Evolutionary conservation across 2,113 vertebrate genomes (phyloP), one percentile per base, ranked within the genome.

Genomic region (Anser cygnoides): DNA sequence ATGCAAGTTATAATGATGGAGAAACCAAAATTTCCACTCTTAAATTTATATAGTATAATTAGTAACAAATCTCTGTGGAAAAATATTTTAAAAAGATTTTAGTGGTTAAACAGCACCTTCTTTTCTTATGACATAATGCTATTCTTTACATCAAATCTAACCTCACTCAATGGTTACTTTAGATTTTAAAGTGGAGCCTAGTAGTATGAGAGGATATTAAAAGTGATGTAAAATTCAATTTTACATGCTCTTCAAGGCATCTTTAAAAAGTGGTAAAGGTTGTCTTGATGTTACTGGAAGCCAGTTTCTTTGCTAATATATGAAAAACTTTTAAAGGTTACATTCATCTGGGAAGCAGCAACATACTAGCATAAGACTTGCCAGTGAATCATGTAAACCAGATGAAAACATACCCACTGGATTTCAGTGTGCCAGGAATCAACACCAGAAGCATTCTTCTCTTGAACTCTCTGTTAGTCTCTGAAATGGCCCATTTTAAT

Each of bases 11-110:
- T 8, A 46, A 81, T 54, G 84, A 44, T 4, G 37, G 44, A 82
- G 68, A 92, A 93, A 66, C n/a, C n/a, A 82, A 82, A 52, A 52
- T 79, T 87, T 94, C 88, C 73, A 92, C 39, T 81, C 86, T 57
- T 81, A 70, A 71, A 86, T 44, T 75, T 89, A 78, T 81, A 41
- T 29, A 65, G 81, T 33, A 82, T 50, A 92, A 93, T 84, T 91
- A 92, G 66, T 67, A 80, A 86, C 6, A 91, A 93, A 82, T 73
- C 62, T 89, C 70, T 62, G 84, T 55, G 84, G 66, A 94, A 82
- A 92, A 92, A 67, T 62, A 91, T 72, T 95, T 90, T 35, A 1
- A 58, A 92, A 95, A 41, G 7, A 78, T 89, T 90, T 85, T 49
- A 73, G 66, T 86, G 83, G 83, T 78, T 89, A 84, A 93, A 43